Conservation (phyloP, 2,113 vertebrate species). For the Alouatta palliata region DNA sequence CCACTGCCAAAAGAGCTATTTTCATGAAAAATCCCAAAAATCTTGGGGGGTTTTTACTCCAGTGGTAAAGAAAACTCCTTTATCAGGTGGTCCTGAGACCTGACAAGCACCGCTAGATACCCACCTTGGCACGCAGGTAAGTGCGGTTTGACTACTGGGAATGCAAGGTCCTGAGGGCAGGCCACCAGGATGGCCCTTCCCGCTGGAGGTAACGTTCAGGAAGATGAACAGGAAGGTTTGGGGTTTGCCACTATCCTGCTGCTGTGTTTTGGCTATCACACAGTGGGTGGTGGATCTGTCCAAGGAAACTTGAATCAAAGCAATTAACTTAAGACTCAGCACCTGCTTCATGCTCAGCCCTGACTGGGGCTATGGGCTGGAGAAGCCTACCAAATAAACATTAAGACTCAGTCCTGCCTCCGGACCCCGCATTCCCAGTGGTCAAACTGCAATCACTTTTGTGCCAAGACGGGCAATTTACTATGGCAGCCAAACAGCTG, state of each 20-base stretch:
- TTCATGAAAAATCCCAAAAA: no score
- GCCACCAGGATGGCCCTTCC: background rate
- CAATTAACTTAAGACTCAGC: constrained; percentile 26
- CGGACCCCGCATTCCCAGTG: background rate
- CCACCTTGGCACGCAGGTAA: no score
- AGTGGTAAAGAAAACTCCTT: background rate
- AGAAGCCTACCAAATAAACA: constrained; percentile 32
- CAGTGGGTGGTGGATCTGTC: background rate
- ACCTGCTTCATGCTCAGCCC: background rate
- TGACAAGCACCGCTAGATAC: background rate
- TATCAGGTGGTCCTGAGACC: background rate
- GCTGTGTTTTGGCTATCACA: background rate
- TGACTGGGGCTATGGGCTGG: constrained; percentile 45
- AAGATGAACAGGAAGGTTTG: background rate
- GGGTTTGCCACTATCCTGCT: background rate
- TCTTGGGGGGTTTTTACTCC: background rate
- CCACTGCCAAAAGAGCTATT: no score
- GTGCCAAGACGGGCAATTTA: background rate
- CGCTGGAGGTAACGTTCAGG: background rate
- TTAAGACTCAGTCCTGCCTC: background rate
- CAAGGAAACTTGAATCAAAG: constrained; percentile 5
- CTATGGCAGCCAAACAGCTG: background rate
- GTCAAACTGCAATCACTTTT: background rate
- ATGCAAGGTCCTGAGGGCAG: background rate
- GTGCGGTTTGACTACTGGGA: background rate